Percentiles rank a stretch among this genome's conserved stretches.
These are phyloP conservation scores for Climacteris rufus DNA, from an alignment of 2,113 vertebrate species.

Conservation along the genomic window DNA sequence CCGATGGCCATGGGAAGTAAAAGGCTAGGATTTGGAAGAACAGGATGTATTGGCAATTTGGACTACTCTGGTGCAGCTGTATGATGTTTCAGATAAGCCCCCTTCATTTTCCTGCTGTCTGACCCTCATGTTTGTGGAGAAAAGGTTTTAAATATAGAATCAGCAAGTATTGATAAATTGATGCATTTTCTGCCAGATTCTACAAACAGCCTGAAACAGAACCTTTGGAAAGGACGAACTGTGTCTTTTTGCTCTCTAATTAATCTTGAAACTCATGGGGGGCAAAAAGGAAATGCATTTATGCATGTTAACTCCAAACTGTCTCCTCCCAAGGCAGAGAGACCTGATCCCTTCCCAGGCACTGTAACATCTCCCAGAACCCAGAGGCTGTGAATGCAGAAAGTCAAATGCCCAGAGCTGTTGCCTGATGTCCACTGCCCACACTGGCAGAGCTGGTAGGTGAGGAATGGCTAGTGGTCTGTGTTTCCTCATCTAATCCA, in stretches of 20 bases:
- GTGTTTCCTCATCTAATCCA: neutral
- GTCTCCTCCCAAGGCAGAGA: neutral
- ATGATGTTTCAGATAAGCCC: neutral
- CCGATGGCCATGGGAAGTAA: neutral
- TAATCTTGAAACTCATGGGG: neutral
- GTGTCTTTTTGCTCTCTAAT: neutral
- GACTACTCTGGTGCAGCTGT: neutral
- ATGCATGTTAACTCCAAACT: neutral
- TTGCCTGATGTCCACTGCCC: neutral
- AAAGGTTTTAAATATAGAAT: neutral
- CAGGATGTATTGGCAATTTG: neutral
- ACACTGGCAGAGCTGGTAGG: neutral
- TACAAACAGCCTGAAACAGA: neutral
- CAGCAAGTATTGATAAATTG: neutral
- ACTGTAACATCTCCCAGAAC: neutral
- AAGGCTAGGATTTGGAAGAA: neutral
- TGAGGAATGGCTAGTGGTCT: neutral
- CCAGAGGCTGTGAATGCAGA: neutral
- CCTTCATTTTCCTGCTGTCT: neutral
- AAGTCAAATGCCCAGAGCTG: neutral
- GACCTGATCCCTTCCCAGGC: neutral
- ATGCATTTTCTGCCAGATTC: neutral
- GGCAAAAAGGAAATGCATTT: neutral
- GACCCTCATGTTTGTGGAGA: rapidly evolving
- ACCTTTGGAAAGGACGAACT: neutral